Conservation (phyloP, 2,797 vertebrate genomes). For the Acrossocheilus fasciatus region DNA sequence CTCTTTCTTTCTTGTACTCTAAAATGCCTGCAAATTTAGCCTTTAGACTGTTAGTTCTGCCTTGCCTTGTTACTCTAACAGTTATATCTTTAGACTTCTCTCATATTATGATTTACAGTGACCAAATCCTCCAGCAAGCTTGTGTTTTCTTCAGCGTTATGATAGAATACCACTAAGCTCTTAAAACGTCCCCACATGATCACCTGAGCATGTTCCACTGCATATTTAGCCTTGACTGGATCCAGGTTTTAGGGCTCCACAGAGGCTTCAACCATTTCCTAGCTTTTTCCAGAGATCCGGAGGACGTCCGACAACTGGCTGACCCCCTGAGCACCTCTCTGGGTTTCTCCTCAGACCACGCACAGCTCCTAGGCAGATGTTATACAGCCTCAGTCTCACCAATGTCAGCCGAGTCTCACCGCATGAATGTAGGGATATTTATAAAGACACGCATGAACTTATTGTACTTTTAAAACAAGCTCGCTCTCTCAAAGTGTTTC, state of each 20-base stretch:
- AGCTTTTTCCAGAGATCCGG: conserved; percentile 43
- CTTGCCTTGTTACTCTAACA: neutral
- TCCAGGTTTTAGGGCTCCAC: conserved; percentile 28
- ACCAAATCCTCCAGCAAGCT: neutral
- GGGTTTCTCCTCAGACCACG: conserved; percentile 25
- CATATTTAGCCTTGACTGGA: conserved; percentile 14
- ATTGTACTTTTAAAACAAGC: conserved; percentile 2
- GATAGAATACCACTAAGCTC: conserved; percentile 34
- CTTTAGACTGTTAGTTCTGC: conserved; percentile 21
- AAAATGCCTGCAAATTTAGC: neutral
- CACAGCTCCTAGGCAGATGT: conserved; percentile 25
- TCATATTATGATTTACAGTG: neutral
- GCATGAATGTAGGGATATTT: neutral
- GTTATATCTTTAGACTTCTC: neutral
- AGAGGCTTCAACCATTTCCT: conserved; percentile 36
- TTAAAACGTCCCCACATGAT: conserved; percentile 20
- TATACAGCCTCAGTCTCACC: neutral
- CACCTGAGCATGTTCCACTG: conserved; percentile 34
- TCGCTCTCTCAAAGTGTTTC: neutral
- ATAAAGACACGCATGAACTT: neutral
- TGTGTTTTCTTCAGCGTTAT: neutral
- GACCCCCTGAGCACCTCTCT: conserved; percentile 19
- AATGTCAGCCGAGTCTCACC: conserved; percentile 5
- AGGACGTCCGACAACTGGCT: conserved; percentile 31
- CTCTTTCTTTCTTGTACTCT: conserved; percentile 12